Evolutionary conservation across 2,113 vertebrate species (phyloP).

Genomic region (Petroica traversi): DNA sequence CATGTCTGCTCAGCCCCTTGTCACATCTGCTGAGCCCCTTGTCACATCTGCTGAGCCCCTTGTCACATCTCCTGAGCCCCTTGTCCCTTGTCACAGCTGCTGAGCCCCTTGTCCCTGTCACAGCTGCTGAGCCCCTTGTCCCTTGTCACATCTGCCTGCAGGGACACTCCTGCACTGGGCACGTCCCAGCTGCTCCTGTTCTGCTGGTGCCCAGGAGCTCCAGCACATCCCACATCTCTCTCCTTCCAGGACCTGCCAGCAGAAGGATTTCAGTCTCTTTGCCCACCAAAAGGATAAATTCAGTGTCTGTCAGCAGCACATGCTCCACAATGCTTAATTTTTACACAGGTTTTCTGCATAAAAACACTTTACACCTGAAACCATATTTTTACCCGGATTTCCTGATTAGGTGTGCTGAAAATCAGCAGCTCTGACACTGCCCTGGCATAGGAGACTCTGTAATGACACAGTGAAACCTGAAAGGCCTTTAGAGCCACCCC

Average conservation of each 20-base stretch:
- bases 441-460: background rate
- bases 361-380: background rate
- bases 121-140: background rate
- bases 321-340: background rate
- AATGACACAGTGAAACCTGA: background rate
- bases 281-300: background rate
- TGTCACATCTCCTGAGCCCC: background rate
- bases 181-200: accelerated
- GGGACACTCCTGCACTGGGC: background rate
- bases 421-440: background rate
- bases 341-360: background rate
- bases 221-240: accelerated
- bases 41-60: background rate
- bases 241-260: accelerated
- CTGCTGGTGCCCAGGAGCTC: no score
- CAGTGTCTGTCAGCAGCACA: background rate
- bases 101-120: background rate
- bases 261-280: background rate
- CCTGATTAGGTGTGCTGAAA: background rate
- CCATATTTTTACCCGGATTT: background rate
- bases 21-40: no score
- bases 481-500: background rate
- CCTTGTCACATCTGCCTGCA: background rate
- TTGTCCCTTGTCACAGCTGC: background rate
- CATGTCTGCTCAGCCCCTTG: background rate